Base-by-base conservation (phyloP, 2,113 vertebrate genomes). In the Salvator merianae region DNA sequence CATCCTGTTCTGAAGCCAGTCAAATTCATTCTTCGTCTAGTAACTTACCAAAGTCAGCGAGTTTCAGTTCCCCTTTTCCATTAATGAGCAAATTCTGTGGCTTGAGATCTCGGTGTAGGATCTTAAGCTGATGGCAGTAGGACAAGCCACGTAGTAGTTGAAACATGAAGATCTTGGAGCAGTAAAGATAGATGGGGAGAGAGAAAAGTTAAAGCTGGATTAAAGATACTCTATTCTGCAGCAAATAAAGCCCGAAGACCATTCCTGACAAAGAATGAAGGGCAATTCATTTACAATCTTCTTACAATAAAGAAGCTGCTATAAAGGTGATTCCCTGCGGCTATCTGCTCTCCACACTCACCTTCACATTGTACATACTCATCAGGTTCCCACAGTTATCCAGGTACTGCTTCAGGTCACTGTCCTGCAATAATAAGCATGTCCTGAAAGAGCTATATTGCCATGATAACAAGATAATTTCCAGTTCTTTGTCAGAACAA, bases 81-180 rank as follows among this genome's bases (percentile, higher is more conserved):
- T 99, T 99, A 93, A 99, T 99, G 89, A 99, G 98, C 82, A 99
- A 93, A 94, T 99, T 99, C 94, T 99, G 98, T 32, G 98, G 98
- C 84, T 99, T 99, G 40, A 99, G 97, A 94, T 99, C 98, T 84
- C 98, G 96, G 93, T 99, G 98, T 26, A 99, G 95, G 94, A 99
- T 99, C 91, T 99, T 99, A 47, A 97, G 97, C 78, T 95, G 97
- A 55, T 99, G 98, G 80, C 98, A 99, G 81, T 99, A 99, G 53
- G 97, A 96, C 5, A 99, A 96, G 40, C 98, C 98, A 7, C 98
- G 97, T 82, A 99, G 96, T 88, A 99, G 94, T 96, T 99, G 98
- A 95, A 99, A 99, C 98, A 99, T 98, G 94, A 99, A 99, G 84
- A 99, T 98, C 98, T 99, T 86, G 0, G 0, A 87, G 86, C 14